Percentiles rank a stretch among this genome's conserved stretches.
Conservation (phyloP, 1,140 invertebrate species). For the Neotoxoptera formosana region DNA sequence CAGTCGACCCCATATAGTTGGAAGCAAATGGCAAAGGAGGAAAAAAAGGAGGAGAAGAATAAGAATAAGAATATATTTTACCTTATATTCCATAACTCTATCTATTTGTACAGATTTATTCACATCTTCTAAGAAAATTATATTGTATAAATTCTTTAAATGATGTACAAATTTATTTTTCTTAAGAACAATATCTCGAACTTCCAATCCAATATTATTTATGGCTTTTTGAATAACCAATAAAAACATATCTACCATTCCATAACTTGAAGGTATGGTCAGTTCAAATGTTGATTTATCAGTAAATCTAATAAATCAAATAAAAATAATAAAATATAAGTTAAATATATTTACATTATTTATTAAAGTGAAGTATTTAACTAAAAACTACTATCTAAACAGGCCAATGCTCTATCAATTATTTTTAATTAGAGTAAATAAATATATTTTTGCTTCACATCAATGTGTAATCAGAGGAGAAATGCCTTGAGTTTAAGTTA, state of each 20-base stretch:
- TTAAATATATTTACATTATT: not conserved
- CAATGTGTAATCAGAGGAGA: not conserved
- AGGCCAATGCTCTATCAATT: not conserved
- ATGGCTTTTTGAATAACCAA: conserved; percentile 12
- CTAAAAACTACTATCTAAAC: not conserved
- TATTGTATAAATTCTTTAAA: conserved; percentile 46
- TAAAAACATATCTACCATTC: conserved; percentile 47
- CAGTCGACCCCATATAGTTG: no score
- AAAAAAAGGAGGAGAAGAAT: not conserved
- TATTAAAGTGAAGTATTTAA: not conserved
- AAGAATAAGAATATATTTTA: not conserved
- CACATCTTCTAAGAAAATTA: conserved; percentile 43
- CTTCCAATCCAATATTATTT: conserved; percentile 31
- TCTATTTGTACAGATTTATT: conserved; percentile 37
- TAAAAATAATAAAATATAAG: not conserved
- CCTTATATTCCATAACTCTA: conserved; percentile 45
- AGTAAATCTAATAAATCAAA: conserved; percentile 39
- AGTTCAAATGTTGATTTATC: conserved; percentile 25
- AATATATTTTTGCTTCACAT: not conserved
- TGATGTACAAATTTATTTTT: conserved; percentile 52
- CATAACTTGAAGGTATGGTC: conserved; percentile 27
- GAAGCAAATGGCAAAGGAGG: not conserved
- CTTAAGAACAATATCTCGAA: conserved; percentile 42
- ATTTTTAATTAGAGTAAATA: not conserved
- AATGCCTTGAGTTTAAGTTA: not conserved